Evolutionary conservation across 1,140 invertebrate genomes (phyloP), one percentile per base, ranked within the genome.

Genomic region (Drosophila malerkotliana): DNA sequence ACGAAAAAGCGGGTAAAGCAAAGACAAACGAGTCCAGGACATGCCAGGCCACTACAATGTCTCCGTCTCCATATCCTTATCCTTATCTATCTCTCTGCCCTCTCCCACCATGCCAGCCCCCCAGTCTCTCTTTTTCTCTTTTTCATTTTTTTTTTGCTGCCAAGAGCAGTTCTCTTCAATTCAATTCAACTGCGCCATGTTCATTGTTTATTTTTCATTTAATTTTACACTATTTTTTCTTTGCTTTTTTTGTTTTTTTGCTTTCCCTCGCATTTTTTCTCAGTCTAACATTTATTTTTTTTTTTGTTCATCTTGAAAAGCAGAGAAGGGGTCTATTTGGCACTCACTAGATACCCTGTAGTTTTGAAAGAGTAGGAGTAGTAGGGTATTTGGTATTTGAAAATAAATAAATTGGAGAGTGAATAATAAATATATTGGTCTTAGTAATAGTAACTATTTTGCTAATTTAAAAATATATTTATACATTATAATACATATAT

Each of bases 121-220:
- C 21, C 21, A 21, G 21, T 28, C 26, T 18, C 39, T 37, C 28
- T 41, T 28, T 39, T 26, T 9, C 18, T 44, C 15, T 39, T 5
- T n/a, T n/a, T n/a, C n/a, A n/a, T n/a, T n/a, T 34, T 34, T 10
- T 34, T 71, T 37, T 18, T 51, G 53, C 37, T 56, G 63, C 62
- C 54, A 59, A 34, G 57, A 48, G 32, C 73, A 60, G 77, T 73
- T 78, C 76, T 64, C 63, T 87, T 82, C 79, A 87, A 88, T 87
- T 87, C 82, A 88, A 82, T 88, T 88, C 83, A 69, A 73, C 75
- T 83, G 59, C 41, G 79, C 83, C 79, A 83, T 73, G 75, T 87
- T 87, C 82, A 83, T 88, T 87, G 83, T 87, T 87, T 87, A 87
- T 87, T 88, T 87, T 87, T 87, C 82, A 87, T 87, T 87, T 87